These are phyloP conservation scores for Oreochromis mossambicus DNA, from an alignment of 2,797 vertebrate genomes.

Conservation along the genomic window DNA sequence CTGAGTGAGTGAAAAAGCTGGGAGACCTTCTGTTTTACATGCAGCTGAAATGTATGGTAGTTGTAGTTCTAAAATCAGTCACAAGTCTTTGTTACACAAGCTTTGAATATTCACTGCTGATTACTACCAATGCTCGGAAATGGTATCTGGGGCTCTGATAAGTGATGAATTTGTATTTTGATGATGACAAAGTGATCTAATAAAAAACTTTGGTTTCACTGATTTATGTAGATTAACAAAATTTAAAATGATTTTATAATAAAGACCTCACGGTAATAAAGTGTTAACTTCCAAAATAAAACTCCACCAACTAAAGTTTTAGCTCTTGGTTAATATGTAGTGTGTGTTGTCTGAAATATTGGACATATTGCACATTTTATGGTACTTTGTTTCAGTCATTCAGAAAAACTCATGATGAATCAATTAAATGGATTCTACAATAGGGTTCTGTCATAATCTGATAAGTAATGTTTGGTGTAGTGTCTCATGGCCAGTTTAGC, in stretches of 20 bases:
- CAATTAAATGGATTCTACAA: neutral
- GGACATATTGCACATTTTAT: neutral
- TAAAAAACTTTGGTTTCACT: neutral
- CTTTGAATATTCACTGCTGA: neutral
- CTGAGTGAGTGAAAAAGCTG: neutral
- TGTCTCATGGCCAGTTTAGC: neutral
- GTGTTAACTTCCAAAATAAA: neutral
- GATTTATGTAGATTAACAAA: neutral
- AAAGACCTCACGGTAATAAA: neutral
- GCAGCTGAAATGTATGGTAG: neutral
- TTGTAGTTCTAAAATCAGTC: neutral
- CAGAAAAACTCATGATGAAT: neutral
- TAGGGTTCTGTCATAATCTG: neutral
- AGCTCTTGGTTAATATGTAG: neutral
- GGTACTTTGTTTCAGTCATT: neutral
- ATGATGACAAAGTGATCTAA: neutral
- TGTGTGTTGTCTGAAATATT: neutral
- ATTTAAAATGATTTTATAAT: neutral
- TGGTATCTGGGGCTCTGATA: neutral
- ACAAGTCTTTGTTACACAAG: rapidly evolving
- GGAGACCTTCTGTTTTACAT: neutral
- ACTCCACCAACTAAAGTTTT: neutral
- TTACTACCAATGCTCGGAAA: neutral
- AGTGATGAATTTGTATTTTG: neutral
- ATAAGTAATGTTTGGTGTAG: neutral